Evolutionary conservation across 2,797 vertebrate species (phyloP), one percentile per base, ranked within the genome.

Genomic region (Esox masquinongy): DNA sequence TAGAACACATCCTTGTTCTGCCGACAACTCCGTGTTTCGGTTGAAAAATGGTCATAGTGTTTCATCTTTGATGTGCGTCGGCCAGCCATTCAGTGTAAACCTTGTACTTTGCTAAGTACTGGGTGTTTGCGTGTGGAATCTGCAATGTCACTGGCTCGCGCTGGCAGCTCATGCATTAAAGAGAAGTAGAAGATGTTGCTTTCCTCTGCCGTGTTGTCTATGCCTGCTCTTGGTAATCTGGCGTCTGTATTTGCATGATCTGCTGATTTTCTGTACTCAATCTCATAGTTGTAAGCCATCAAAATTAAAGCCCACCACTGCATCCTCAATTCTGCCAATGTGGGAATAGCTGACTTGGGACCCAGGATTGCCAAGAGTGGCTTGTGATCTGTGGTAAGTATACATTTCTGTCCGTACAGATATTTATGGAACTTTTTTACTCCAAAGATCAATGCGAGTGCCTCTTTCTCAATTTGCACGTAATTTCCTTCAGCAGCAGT

Each of bases 1-100:
- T 0, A 83, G 73, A 31, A 83, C 19, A 70, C 77, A 81, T 36
- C 76, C 72, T 2, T 84, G 78, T 19, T 85, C 77, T 15, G 50
- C 49, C 15, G 74, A 77, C 0, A 82, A 49, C 34, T 80, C 50
- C 4, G 74, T 49, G 8, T 51, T 77, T 3, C 76, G 66, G 0
- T 47, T 22, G 11, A 70, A 47, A 6, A 69, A 82, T 0, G 64
- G 74, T 56, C 66, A 63, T 0, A 82, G 50, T 3, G 71, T 19
- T 63, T 74, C 74, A 26, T 77, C 49, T 0, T 69, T 16, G 3
- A 78, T 12, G 31, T 69, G 47, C 56, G 16, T 77, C 6, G 72
- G 80, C 80, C 64, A 82, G 3, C 70, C 74, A 47, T 36, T 53
- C 68, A 24, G 24, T 16, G 31, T 77, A 0, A 22, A 26, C 3